Conservation (phyloP, 2,888 invertebrate genomes). For the Epistrophe grossulariae region DNA sequence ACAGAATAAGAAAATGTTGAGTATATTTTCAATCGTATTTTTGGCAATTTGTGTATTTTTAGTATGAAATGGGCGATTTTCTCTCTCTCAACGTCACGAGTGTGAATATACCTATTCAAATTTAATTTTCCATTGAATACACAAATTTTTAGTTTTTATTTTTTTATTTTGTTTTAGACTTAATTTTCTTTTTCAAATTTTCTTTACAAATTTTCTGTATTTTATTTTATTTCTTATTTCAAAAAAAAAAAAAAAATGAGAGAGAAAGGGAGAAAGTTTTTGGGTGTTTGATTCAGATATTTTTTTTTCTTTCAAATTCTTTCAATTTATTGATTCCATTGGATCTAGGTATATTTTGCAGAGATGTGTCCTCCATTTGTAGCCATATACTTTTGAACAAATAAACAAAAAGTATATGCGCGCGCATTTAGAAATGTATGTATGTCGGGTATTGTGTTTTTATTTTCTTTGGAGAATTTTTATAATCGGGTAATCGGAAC, state of each 20-base stretch:
- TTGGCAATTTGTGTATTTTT: constrained; percentile 77
- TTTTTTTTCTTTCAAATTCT: constrained; percentile 1
- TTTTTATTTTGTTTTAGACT: constrained; percentile 22
- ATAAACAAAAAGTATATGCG: constrained; percentile 45
- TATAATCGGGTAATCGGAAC: constrained; percentile 22
- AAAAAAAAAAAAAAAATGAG: constrained; percentile 11
- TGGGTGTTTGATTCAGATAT: constrained; percentile 10
- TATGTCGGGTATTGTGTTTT: not conserved
- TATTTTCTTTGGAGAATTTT: constrained; percentile 44
- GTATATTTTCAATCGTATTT: constrained; percentile 76
- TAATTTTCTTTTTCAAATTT: constrained; percentile 17
- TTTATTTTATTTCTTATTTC: constrained; percentile 12
- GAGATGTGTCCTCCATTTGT: constrained; percentile 51
- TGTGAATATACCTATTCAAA: constrained; percentile 33
- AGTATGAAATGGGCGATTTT: constrained; percentile 71
- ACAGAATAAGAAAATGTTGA: constrained; percentile 31
- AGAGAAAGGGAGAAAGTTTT: not conserved
- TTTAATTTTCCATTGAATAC: constrained; percentile 45
- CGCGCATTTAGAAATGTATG: constrained; percentile 57
- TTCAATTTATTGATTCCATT: constrained; percentile 20
- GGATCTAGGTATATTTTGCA: constrained; percentile 49
- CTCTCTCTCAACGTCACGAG: constrained; percentile 61
- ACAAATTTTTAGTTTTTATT: constrained; percentile 25
- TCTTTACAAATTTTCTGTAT: not conserved
- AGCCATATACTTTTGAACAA: not conserved